Evolutionary conservation across 2,888 invertebrate species (phyloP).

Genomic region (Syrista parreyssii): DNA sequence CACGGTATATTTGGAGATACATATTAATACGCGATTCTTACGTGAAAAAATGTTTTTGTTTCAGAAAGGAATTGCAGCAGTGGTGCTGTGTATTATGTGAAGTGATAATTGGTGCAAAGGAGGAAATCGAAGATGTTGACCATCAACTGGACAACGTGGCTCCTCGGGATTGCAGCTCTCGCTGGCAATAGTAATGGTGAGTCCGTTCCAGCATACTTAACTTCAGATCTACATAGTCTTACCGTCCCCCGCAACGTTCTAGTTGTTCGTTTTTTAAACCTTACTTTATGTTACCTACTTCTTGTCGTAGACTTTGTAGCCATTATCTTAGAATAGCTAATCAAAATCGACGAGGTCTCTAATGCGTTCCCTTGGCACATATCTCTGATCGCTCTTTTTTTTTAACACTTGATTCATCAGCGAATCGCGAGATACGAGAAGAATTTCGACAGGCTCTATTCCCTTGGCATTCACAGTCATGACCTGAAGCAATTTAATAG

Average conservation of each 20-base stretch:
- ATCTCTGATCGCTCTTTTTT: neutral
- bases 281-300: no score
- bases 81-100: constrained; percentile 52
- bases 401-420: neutral
- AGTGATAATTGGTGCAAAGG: constrained; percentile 38
- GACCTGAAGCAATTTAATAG: neutral
- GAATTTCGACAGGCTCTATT: neutral
- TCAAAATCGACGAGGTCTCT: no score
- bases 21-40: neutral
- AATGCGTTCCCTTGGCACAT: neutral
- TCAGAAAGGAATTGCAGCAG: neutral
- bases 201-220: constrained; percentile 27
- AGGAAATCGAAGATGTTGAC: constrained; percentile 54
- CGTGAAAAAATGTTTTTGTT: neutral
- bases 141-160: constrained; percentile 50
- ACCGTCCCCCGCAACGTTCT: neutral
- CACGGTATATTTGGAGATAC: neutral
- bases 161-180: constrained; percentile 55
- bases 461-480: neutral
- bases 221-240: neutral
- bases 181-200: constrained; percentile 57
- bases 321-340: no score
- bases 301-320: no score
- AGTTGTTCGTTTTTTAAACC: no score
- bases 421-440: neutral